These are phyloP conservation scores for Nyctalus aviator DNA, from an alignment of 2,797 vertebrate species.

Conservation along the genomic window DNA sequence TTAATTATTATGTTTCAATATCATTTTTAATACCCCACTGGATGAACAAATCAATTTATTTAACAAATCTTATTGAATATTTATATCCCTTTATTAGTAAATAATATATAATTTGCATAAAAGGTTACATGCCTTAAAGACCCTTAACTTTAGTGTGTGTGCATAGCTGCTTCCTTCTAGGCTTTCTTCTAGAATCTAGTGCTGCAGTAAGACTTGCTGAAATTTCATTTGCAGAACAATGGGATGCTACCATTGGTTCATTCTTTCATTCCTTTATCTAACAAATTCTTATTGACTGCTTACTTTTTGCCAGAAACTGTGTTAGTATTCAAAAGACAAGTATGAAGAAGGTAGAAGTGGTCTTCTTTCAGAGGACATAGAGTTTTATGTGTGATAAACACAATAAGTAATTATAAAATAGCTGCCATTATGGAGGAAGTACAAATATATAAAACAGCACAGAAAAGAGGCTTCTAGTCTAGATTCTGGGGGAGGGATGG, in stretches of 20 bases:
- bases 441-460: neutral
- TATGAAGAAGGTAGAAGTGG: neutral
- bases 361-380: neutral
- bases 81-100: neutral
- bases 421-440: neutral
- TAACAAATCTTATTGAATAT: slow-evolving; percentile 13
- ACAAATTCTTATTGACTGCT: neutral
- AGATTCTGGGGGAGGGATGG: neutral
- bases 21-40: neutral
- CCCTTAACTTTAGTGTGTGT: neutral
- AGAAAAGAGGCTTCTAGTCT: neutral
- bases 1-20: neutral
- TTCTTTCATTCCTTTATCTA: neutral
- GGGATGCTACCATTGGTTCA: neutral
- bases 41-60: slow-evolving; percentile 24
- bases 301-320: neutral
- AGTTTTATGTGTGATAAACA: neutral
- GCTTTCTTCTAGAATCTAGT: slow-evolving; percentile 2
- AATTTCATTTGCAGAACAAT: slow-evolving; percentile 21
- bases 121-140: neutral
- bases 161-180: neutral
- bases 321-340: neutral
- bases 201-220: neutral
- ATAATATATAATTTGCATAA: neutral
- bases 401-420: neutral